Evolutionary conservation across 2,113 vertebrate genomes (phyloP).

Genomic region (Rallus limicola): DNA sequence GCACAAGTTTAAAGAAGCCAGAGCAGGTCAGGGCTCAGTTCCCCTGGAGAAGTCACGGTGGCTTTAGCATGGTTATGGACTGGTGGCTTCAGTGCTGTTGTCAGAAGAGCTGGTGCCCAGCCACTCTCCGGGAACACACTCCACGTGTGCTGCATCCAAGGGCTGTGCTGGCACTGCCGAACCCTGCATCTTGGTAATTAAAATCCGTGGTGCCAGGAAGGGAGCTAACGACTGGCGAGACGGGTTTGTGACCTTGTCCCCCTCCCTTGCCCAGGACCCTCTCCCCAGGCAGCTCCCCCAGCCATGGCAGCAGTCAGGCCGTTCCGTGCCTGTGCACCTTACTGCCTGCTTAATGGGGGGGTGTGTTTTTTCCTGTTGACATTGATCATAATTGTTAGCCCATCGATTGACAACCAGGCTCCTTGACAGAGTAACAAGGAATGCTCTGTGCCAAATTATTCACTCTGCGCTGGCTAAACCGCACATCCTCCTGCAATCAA

Average conservation of each 20-base stretch:
- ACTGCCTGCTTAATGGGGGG: not conserved
- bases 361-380: conserved; percentile 39
- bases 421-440: conserved; percentile 25
- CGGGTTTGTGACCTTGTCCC: not conserved
- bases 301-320: not conserved
- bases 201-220: not conserved
- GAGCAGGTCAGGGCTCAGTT: not conserved
- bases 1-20: not conserved
- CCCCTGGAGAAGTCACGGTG: not conserved
- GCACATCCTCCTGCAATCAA: not conserved
- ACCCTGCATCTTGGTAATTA: not conserved
- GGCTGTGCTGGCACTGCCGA: not conserved
- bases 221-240: not conserved
- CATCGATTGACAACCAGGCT: conserved; percentile 21
- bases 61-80: fast-evolving
- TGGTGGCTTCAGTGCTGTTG: fast-evolving
- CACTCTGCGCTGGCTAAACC: not conserved
- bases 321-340: not conserved
- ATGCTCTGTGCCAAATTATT: not conserved
- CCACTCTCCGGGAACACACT: fast-evolving
- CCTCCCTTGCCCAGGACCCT: not conserved
- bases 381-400: conserved; percentile 56
- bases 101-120: not conserved
- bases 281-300: too few species aligned
- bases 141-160: fast-evolving